Percentiles rank a stretch among this genome's conserved stretches.
Conservation (phyloP, 2,888 invertebrate genomes). For the Frankliniella fusca region DNA sequence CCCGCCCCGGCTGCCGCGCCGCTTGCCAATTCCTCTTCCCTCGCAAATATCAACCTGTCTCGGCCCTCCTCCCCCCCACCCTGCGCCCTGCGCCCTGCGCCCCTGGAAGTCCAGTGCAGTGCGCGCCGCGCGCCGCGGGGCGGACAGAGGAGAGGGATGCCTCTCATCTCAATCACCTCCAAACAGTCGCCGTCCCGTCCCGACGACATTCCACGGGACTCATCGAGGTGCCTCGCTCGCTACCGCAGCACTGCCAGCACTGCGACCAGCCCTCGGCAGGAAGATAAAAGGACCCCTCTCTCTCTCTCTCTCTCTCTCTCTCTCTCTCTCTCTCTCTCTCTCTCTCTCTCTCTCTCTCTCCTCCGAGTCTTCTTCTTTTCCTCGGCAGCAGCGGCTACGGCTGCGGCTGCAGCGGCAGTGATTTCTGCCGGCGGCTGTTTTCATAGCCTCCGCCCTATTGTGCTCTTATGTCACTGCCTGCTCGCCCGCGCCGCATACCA, state of each 20-base stretch:
- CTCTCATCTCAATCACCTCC: too few species aligned
- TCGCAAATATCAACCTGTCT: not conserved
- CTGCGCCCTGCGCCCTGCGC: not conserved
- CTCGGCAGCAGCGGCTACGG: not conserved
- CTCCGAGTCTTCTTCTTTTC: too few species aligned
- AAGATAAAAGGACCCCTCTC: not conserved
- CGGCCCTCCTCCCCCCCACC: not conserved
- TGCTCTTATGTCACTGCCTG: constrained; percentile 13
- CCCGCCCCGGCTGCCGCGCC: too few species aligned
- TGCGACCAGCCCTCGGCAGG: too few species aligned
- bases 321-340: not conserved
- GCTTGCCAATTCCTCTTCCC: too few species aligned
- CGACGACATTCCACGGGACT: not conserved
- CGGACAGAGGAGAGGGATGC: too few species aligned
- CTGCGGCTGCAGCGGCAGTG: not conserved
- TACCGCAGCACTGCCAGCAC: too few species aligned
- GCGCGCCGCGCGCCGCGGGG: too few species aligned
- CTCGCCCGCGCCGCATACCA: not conserved
- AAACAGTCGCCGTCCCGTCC: too few species aligned
- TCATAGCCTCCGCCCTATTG: constrained; percentile 5
- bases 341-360: not conserved
- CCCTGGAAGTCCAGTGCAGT: not conserved
- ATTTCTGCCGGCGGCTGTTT: constrained; percentile 18
- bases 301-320: not conserved
- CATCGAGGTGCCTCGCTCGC: not conserved